phyloP scores from a whole-genome alignment of 2,113 vertebrate species.

The Bungarus multicinctus region DNA sequence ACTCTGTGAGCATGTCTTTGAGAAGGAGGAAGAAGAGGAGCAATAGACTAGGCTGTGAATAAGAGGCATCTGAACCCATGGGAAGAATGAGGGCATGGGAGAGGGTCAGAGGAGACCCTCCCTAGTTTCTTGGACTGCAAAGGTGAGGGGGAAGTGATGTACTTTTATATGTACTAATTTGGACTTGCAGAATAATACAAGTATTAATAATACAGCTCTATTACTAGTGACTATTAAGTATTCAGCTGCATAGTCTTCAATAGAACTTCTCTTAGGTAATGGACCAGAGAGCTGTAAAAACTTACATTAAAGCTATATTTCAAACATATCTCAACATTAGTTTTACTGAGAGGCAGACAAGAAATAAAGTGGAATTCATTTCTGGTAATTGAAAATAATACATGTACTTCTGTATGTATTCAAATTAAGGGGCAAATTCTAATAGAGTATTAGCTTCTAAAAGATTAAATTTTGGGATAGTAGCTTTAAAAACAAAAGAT shows the following conservation, averaged over 20 bases:
- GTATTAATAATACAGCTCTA: not conserved
- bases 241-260: not conserved
- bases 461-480: slow-evolving; percentile 36
- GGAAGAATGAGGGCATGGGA: not conserved
- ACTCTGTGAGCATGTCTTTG: not conserved
- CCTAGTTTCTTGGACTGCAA: not conserved
- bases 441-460: slow-evolving; percentile 28
- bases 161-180: not conserved
- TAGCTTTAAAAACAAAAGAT: slow-evolving; percentile 19
- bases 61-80: not conserved
- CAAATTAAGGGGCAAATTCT: slow-evolving; percentile 14
- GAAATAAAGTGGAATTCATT: slow-evolving; percentile 15
- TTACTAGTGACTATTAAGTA: not conserved
- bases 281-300: not conserved
- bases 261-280: not conserved
- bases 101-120: not conserved
- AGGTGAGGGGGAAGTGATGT: not conserved
- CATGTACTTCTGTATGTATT: not conserved
- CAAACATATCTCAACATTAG: not conserved
- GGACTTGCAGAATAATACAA: not conserved
- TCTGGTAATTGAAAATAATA: slow-evolving; percentile 34
- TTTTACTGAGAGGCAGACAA: not conserved
- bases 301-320: not conserved
- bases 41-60: not conserved
- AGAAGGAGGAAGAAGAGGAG: not conserved